A percentile compares a stretch with the other conserved stretches of the same genome.
phyloP scores from a whole-genome alignment of 2,888 invertebrate species.

The Aplocera efformata region DNA sequence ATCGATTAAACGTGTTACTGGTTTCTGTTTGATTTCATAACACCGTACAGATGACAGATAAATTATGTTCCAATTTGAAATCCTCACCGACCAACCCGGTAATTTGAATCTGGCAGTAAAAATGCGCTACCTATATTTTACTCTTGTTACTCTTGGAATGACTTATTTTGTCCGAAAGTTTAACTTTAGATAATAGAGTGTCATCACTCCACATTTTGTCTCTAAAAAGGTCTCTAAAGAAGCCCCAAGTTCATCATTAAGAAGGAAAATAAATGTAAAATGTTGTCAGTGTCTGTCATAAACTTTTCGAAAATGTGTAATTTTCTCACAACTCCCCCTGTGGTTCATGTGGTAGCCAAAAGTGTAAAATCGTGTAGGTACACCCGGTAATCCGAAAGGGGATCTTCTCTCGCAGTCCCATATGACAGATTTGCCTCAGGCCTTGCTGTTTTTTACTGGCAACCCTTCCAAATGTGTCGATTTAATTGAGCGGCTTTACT shows the following conservation, averaged over 20 bases:
- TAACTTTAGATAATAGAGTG: not conserved
- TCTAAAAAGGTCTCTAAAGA: slow-evolving; percentile 4
- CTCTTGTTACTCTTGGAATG: no score
- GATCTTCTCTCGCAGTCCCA: slow-evolving; percentile 56
- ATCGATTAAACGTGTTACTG: no score
- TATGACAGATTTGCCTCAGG: slow-evolving; percentile 53
- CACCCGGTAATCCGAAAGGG: slow-evolving; percentile 50
- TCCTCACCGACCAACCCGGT: no score
- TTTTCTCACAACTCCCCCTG: slow-evolving; percentile 37
- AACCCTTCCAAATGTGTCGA: slow-evolving; percentile 43
- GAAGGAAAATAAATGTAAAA: slow-evolving; percentile 29
- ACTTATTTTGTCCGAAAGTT: no score
- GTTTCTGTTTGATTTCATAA: no score
- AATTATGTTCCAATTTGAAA: no score
- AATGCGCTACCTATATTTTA: no score
- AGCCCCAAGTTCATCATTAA: slow-evolving; percentile 2
- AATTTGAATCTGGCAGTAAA: no score
- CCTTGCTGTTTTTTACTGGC: slow-evolving; percentile 49
- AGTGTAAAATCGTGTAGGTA: slow-evolving; percentile 71
- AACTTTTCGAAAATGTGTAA: slow-evolving; percentile 41
- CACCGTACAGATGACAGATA: no score
- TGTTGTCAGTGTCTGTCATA: slow-evolving; percentile 38
- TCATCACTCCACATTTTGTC: slow-evolving; percentile 8
- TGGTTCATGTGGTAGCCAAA: slow-evolving; percentile 44
- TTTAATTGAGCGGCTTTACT: slow-evolving; percentile 53